These are phyloP conservation scores for Noctua pronuba DNA, from an alignment of 2,888 invertebrate genomes.

Conservation along the genomic window DNA sequence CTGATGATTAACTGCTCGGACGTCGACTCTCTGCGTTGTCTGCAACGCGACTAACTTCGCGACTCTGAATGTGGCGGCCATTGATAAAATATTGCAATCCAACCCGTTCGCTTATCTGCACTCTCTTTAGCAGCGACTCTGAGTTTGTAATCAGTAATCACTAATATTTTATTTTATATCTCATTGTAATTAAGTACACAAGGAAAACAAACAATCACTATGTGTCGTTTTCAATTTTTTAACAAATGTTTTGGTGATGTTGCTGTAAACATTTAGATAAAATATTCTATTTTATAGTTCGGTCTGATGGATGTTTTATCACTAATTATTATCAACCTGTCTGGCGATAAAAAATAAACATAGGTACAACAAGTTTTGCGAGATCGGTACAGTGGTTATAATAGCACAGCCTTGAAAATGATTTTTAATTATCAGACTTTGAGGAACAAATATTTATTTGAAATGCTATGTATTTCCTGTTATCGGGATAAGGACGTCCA, in stretches of 20 bases:
- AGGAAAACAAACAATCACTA: slow-evolving; percentile 17
- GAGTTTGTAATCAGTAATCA: slow-evolving; percentile 41
- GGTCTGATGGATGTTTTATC: slow-evolving; percentile 20
- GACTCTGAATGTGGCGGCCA: slow-evolving; percentile 45
- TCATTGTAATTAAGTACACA: slow-evolving; percentile 5
- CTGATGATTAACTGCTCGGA: slow-evolving; percentile 61
- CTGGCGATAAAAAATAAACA: slow-evolving; percentile 1
- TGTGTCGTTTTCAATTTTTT: neutral
- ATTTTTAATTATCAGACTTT: neutral
- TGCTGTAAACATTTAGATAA: neutral
- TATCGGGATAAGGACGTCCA: neutral
- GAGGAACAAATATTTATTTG: slow-evolving; percentile 2
- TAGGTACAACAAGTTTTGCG: neutral
- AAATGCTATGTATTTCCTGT: no score
- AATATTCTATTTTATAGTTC: neutral
- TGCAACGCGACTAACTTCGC: slow-evolving; percentile 75
- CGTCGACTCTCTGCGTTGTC: slow-evolving; percentile 72
- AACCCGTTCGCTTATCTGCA: slow-evolving; percentile 63
- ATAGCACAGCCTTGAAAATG: neutral
- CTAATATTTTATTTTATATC: slow-evolving; percentile 25
- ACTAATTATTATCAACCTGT: slow-evolving; percentile 2
- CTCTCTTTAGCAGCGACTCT: slow-evolving; percentile 31
- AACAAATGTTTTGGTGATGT: slow-evolving; percentile 2
- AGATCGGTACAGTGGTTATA: neutral
- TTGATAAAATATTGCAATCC: slow-evolving; percentile 63